These are phyloP conservation scores for Drosophila affinis DNA, from an alignment of 2,888 invertebrate genomes.

Conservation along the genomic window DNA sequence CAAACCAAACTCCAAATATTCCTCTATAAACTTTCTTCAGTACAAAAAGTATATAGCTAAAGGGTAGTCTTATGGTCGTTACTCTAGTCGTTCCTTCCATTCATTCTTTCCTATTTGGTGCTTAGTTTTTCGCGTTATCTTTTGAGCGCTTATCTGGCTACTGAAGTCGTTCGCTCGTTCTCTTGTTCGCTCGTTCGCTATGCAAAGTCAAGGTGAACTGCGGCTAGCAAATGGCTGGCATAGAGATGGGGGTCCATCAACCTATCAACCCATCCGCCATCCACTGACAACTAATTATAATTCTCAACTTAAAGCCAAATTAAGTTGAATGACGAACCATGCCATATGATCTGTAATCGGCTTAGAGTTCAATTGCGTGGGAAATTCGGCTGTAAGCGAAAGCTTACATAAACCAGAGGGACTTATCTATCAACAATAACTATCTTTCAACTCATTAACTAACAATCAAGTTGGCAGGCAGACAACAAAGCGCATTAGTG, in stretches of 20 bases:
- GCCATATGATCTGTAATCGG: slow-evolving; percentile 49
- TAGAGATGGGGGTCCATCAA: slow-evolving; percentile 10
- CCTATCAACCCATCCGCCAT: background rate
- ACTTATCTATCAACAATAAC: slow-evolving; percentile 19
- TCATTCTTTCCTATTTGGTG: background rate
- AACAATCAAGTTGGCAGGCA: slow-evolving; percentile 49
- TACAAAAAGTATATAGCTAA: no score
- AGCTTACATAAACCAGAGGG: slow-evolving; percentile 52
- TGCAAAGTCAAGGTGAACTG: slow-evolving; percentile 77
- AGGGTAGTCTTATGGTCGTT: background rate
- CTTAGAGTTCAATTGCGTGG: slow-evolving; percentile 63
- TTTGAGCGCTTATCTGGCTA: slow-evolving; percentile 59
- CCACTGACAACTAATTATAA: slow-evolving; percentile 68
- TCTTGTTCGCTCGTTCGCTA: slow-evolving; percentile 30
- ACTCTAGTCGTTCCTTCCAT: background rate
- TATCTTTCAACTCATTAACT: slow-evolving; percentile 58
- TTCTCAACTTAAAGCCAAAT: slow-evolving; percentile 65
- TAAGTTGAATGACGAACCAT: slow-evolving; percentile 55
- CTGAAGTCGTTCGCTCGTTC: slow-evolving; percentile 31
- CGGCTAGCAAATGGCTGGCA: slow-evolving; percentile 18
- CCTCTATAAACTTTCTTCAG: no score
- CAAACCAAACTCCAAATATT: no score
- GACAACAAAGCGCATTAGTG: slow-evolving; percentile 57
- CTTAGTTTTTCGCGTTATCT: slow-evolving; percentile 51
- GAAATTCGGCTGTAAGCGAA: slow-evolving; percentile 39